Percentiles rank a stretch among this genome's conserved stretches.
Conservation (phyloP, 2,797 vertebrate genomes). For the Melanotaenia trifasciata region DNA sequence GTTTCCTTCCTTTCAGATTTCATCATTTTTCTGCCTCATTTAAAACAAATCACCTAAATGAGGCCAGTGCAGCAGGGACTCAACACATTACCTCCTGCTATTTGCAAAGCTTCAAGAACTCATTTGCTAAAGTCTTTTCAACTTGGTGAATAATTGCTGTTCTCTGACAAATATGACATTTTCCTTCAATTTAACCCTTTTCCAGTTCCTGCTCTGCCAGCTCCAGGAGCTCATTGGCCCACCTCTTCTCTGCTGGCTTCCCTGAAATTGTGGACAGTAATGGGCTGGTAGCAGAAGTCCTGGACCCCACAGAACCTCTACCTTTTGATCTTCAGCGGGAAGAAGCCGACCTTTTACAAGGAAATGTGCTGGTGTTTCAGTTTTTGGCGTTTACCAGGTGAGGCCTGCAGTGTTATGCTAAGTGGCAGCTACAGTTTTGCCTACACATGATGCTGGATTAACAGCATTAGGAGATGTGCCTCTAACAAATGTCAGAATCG, state of each 20-base stretch:
- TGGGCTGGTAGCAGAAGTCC: conserved; percentile 83
- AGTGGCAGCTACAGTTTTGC: conserved; percentile 7
- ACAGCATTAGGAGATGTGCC: not conserved
- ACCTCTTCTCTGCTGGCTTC: conserved; percentile 86
- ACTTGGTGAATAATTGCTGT: conserved; percentile 20
- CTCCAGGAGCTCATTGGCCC: conserved; percentile 85
- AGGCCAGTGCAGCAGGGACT: conserved; percentile 32
- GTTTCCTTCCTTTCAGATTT: conserved; percentile 18
- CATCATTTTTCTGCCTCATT: conserved; percentile 40
- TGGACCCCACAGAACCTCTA: conserved; percentile 79
- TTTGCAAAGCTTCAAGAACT: conserved; percentile 22
- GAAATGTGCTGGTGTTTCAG: conserved; percentile 91
- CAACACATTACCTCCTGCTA: conserved; percentile 45
- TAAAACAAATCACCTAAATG: conserved; percentile 51
- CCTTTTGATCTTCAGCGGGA: conserved; percentile 85
- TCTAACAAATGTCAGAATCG: conserved; percentile 12
- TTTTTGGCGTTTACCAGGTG: conserved; percentile 94
- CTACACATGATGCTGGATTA: not conserved
- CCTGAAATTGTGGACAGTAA: conserved; percentile 86
- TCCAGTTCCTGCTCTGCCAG: conserved; percentile 80
- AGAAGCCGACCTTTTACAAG: conserved; percentile 87
- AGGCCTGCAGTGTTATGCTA: conserved; percentile 15
- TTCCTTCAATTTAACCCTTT: conserved; percentile 22
- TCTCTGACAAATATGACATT: not conserved
- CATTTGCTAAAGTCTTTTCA: conserved; percentile 25